These are phyloP conservation scores for Drosophila borborema DNA, from an alignment of 2,888 invertebrate genomes.

Conservation along the genomic window DNA sequence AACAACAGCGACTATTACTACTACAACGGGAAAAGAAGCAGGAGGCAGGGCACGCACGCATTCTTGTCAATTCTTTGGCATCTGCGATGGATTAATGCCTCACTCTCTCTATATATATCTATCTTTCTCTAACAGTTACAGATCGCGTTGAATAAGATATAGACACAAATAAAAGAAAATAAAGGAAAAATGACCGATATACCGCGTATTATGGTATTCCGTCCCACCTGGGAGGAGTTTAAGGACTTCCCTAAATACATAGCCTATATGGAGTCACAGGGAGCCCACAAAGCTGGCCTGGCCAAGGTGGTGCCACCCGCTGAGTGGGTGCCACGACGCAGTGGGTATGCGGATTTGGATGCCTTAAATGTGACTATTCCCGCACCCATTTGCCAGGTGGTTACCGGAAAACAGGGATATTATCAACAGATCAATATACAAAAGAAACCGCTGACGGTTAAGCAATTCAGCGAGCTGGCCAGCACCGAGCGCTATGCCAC, in stretches of 20 bases:
- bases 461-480: slow-evolving; percentile 95
- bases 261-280: slow-evolving; percentile 95
- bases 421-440: slow-evolving; percentile 99
- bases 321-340: slow-evolving; percentile 96
- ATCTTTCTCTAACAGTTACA: slow-evolving; percentile 17
- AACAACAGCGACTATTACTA: slow-evolving; percentile 31
- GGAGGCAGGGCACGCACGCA: slow-evolving; percentile 28
- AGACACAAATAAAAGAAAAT: neutral
- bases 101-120: slow-evolving; percentile 2
- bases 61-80: slow-evolving; percentile 24
- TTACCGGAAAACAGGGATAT: slow-evolving; percentile 97
- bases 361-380: slow-evolving; percentile 94
- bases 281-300: slow-evolving; percentile 97
- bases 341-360: slow-evolving; percentile 93
- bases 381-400: slow-evolving; percentile 97
- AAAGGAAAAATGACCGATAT: slow-evolving; percentile 65
- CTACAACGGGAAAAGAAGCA: slow-evolving; percentile 5
- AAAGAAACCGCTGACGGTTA: slow-evolving; percentile 95
- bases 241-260: slow-evolving; percentile 96
- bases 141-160: slow-evolving; percentile 26
- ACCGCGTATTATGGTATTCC: slow-evolving; percentile 88
- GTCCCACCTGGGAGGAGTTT: slow-evolving; percentile 99
- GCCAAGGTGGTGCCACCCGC: slow-evolving; percentile 98
- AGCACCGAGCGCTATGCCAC: slow-evolving; percentile 91
- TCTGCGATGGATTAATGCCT: slow-evolving; percentile 34